Percentiles rank a stretch among this genome's conserved stretches.
Evolutionary conservation across 2,888 invertebrate genomes (phyloP).

Genomic region (Pomacea canaliculata): DNA sequence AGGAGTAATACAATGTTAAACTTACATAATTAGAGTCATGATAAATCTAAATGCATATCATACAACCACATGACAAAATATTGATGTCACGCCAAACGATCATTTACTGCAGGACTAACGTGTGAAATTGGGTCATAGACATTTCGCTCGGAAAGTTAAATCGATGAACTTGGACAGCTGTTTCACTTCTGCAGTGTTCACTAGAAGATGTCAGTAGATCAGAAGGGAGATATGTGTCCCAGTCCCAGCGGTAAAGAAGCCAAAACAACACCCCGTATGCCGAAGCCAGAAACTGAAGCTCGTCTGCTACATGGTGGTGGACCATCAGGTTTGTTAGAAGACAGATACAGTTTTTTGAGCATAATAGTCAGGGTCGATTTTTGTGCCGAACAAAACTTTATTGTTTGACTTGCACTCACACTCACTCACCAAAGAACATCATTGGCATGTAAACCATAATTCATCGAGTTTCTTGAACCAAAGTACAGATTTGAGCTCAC

Average conservation of each 20-base stretch:
- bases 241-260: conserved; percentile 13
- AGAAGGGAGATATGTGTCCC: too few species aligned
- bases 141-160: neutral
- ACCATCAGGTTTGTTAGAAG: neutral
- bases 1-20: too few species aligned
- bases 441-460: neutral
- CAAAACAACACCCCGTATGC: conserved; percentile 17
- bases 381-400: too few species aligned
- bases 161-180: too few species aligned
- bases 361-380: too few species aligned
- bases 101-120: neutral
- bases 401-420: too few species aligned
- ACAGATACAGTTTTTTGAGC: neutral
- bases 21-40: too few species aligned
- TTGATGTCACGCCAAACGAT: neutral
- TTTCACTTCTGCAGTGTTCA: too few species aligned
- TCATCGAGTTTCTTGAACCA: neutral
- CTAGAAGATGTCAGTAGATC: too few species aligned
- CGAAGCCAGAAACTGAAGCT: conserved; percentile 27
- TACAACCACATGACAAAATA: neutral
- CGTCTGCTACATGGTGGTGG: conserved; percentile 12
- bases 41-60: neutral
- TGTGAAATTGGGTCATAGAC: neutral
- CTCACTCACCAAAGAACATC: neutral
- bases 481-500: neutral